A percentile compares a stretch with the other conserved stretches of the same genome.
Conservation (phyloP, 2,888 invertebrate species). For the Tetranychus piercei region DNA sequence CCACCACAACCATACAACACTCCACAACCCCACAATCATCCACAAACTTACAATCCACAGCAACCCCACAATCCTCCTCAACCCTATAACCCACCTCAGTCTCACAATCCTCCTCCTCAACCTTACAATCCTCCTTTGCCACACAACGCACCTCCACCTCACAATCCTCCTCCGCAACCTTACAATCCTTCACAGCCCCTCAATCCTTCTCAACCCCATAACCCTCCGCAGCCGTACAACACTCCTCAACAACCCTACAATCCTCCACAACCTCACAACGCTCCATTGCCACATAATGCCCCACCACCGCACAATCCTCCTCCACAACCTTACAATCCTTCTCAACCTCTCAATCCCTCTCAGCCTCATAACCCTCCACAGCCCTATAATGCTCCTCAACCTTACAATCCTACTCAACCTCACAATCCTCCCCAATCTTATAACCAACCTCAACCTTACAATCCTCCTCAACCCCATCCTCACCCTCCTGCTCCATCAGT, state of each 20-base stretch:
- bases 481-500: background rate
- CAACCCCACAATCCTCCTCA: background rate
- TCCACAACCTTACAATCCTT: background rate
- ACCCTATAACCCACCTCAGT: too few relatives aligned
- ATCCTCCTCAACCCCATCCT: background rate
- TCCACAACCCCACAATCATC: background rate
- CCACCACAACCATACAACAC: background rate
- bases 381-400: background rate
- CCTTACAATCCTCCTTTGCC: background rate
- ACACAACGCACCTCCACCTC: background rate
- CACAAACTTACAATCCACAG: background rate
- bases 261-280: background rate
- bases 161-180: background rate
- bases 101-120: background rate
- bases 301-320: background rate
- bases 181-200: background rate
- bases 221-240: background rate
- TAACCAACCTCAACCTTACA: background rate
- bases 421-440: too few relatives aligned
- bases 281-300: background rate
- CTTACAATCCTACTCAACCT: background rate
- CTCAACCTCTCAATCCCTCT: background rate
- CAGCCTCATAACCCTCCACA: background rate
- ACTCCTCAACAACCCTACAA: background rate
- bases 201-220: background rate